These are phyloP conservation scores for Carlito syrichta DNA, from an alignment of 2,113 vertebrate genomes.

Conservation along the genomic window DNA sequence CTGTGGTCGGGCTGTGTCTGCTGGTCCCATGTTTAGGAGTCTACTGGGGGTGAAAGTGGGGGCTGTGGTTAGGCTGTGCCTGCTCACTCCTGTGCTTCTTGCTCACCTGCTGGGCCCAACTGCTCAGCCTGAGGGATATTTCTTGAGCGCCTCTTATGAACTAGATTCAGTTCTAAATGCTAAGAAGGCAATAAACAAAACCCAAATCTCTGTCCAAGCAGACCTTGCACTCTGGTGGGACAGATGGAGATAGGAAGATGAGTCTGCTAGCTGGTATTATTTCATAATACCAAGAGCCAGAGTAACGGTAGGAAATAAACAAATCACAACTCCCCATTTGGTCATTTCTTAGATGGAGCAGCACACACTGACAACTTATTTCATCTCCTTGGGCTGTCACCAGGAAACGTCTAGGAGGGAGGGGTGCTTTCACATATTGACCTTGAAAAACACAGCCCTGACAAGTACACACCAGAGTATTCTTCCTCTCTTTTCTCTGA, in stretches of 20 bases:
- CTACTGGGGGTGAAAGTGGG: too few species aligned
- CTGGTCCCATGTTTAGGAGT: too few species aligned
- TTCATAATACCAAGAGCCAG: background rate
- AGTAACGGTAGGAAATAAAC: background rate
- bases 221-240: background rate
- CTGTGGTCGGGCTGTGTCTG: too few species aligned
- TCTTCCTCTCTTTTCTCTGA: background rate
- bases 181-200: background rate
- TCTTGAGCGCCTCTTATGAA: background rate
- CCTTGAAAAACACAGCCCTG: background rate
- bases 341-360: background rate
- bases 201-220: background rate
- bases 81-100: background rate
- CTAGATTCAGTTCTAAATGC: background rate
- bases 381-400: background rate
- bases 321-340: too few species aligned
- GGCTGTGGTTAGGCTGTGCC: background rate
- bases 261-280: background rate
- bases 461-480: background rate
- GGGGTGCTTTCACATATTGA: constrained; percentile 13
- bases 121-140: background rate
- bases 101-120: background rate
- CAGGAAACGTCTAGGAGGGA: background rate
- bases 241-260: background rate
- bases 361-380: background rate